Base-by-base conservation (phyloP, 2,797 vertebrate species). In the Leptodactylus fallax region DNA sequence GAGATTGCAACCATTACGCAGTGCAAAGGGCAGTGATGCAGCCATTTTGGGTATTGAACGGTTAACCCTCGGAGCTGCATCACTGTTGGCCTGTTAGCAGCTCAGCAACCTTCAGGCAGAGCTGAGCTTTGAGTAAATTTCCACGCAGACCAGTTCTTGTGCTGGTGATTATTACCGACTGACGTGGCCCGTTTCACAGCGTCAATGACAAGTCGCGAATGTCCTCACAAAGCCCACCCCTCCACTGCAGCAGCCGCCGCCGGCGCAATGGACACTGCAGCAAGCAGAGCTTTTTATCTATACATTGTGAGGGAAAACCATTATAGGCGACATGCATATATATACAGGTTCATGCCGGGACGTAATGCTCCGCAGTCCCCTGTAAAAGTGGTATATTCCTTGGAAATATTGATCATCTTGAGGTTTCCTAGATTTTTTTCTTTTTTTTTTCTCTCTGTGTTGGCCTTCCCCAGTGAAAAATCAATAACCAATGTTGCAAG, bases 121-220 rank as follows among this genome's bases (percentile, higher is more conserved):
- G 27, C 56, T 17, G 71, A 61, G 72, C 25, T 19, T 56, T 23
- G 61, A 82, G 63, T 53, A 53, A 6, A 56, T 79, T 79, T 36
- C 77, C 77, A 56, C 55, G 16, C 25, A 58, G 51, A 58, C 23
- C 21, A 12, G 45, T 27, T 58, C 51, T 79, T 17, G 14, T n/a
- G 74, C 74, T 55, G 74, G 25, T 11, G 53, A 58, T 79, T 79
- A 56, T 79, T 58, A 79, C 53, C 7, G 25, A 27, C 23, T 2
- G 77, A 79, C 8, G 51, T 55, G 77, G 77, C 77, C 77, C 49
- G 49, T 14, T 78, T 55, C 76, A 53, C 12, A 55, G n/a, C 23
- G n/a, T 78, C 76, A 53, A 53, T 78, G 76, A 78, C 76, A 78
- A 55, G 47, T 55, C n/a, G 49, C 51, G 5, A 78, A 53, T 55